phyloP scores from a whole-genome alignment of 1,140 invertebrate species.

The Sycobia sp. region DNA sequence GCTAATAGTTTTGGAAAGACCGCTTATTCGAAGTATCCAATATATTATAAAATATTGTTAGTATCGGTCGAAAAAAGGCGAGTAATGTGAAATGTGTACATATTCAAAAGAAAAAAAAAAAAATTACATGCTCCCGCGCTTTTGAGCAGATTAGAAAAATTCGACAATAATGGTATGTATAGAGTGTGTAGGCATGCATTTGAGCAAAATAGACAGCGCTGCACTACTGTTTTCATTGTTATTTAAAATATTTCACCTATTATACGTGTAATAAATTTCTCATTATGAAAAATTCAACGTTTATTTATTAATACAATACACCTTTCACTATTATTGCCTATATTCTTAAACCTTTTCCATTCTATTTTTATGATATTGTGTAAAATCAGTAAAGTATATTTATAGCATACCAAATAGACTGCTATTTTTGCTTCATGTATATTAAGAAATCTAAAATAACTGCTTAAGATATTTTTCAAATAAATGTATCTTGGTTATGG shows the following conservation, averaged over 20 bases:
- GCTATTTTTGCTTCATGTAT: too few relatives aligned
- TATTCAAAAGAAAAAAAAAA: too few relatives aligned
- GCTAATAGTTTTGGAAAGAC: background rate
- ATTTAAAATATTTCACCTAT: conserved; percentile 26
- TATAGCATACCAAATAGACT: too few relatives aligned
- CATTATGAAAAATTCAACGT: conserved; percentile 9
- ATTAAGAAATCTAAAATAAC: too few relatives aligned
- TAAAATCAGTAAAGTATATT: too few relatives aligned
- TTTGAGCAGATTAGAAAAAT: conserved; percentile 8
- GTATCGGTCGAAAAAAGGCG: too few relatives aligned
- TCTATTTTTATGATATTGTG: too few relatives aligned
- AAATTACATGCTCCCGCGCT: background rate
- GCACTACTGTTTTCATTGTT: conserved; percentile 30
- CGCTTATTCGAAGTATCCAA: background rate
- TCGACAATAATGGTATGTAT: conserved; percentile 32
- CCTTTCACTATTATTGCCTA: background rate
- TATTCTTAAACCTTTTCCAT: too few relatives aligned
- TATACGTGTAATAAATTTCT: conserved; percentile 34
- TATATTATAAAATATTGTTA: too few relatives aligned
- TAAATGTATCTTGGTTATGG: too few relatives aligned
- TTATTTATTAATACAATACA: background rate
- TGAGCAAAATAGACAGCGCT: background rate
- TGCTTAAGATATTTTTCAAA: too few relatives aligned
- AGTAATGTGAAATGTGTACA: too few relatives aligned
- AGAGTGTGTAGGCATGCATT: conserved; percentile 20